Conservation (phyloP, 2,888 invertebrate species). For the Melanostoma scalare region DNA sequence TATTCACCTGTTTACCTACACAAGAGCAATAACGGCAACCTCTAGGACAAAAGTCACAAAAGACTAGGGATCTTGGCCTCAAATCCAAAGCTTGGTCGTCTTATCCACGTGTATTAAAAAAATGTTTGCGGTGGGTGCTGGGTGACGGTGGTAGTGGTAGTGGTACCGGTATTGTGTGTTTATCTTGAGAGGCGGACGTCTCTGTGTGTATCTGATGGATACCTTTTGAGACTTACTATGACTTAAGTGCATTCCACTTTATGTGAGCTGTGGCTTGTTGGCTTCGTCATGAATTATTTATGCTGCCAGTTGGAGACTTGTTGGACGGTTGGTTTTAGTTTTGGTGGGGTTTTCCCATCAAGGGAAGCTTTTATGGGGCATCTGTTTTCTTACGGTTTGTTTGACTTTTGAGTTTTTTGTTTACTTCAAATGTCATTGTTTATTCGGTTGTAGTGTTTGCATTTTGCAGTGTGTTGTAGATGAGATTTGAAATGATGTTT, state of each 20-base stretch:
- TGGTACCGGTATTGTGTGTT: too few relatives aligned
- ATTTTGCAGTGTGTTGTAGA: constrained; percentile 32
- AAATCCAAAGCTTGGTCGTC: constrained; percentile 50
- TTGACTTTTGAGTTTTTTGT: constrained; percentile 67
- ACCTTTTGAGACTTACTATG: constrained; percentile 69
- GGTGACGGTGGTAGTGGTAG: constrained; percentile 33
- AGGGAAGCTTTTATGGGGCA: constrained; percentile 64
- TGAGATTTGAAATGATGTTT: constrained; percentile 52
- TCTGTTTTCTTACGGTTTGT: constrained; percentile 56
- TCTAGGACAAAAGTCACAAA: constrained; percentile 53
- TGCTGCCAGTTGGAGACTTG: constrained; percentile 62
- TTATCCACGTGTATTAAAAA: constrained; percentile 53
- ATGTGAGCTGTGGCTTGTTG: constrained; percentile 64
- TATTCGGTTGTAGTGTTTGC: constrained; percentile 49
- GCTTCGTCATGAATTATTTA: constrained; percentile 71
- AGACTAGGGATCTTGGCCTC: constrained; percentile 64
- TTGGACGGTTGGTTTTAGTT: constrained; percentile 46
- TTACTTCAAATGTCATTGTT: constrained; percentile 64
- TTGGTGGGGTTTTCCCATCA: constrained; percentile 31
- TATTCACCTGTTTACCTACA: constrained; percentile 40
- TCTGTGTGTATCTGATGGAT: constrained; percentile 60
- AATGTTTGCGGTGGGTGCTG: constrained; percentile 45
- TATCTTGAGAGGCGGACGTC: constrained; percentile 7
- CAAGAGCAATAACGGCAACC: constrained; percentile 14
- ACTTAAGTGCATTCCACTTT: constrained; percentile 73